Percentiles rank a stretch among this genome's conserved stretches.
phyloP scores from a whole-genome alignment of 2,113 vertebrate genomes.

The Lanius ludovicianus region DNA sequence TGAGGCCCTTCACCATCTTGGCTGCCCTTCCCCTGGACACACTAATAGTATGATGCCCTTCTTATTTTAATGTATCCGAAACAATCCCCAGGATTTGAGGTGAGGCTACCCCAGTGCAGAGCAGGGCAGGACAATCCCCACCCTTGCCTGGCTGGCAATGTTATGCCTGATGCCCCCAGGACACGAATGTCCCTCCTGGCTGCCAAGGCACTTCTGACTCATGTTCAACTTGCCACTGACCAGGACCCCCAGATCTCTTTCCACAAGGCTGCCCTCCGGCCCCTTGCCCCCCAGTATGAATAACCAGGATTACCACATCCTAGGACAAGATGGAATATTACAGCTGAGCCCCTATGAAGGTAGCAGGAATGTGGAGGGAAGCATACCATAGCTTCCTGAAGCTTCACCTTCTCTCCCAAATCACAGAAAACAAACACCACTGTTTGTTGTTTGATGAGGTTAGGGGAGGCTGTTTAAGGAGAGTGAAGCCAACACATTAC shows the following conservation, averaged over 20 bases:
- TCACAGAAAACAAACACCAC: not conserved
- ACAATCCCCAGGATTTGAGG: not conserved
- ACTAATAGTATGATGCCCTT: no score
- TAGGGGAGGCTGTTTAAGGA: not conserved
- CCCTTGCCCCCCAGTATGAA: not conserved
- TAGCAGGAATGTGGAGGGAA: not conserved
- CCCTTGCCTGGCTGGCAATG: rapidly evolving
- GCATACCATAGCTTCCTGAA: not conserved
- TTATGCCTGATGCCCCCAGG: not conserved
- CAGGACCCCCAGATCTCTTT: not conserved
- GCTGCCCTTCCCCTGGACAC: not conserved
- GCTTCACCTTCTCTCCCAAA: not conserved
- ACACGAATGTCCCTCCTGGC: not conserved
- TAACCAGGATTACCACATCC: not conserved
- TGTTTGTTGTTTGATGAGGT: not conserved
- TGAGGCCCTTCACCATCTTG: not conserved
- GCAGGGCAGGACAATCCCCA: not conserved
- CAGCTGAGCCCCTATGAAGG: rapidly evolving
- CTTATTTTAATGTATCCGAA: not conserved
- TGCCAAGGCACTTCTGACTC: not conserved
- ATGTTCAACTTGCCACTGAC: not conserved
- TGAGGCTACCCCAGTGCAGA: not conserved
- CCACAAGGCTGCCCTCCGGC: not conserved
- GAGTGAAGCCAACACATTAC: not conserved
- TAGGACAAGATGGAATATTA: not conserved